A percentile compares a stretch with the other conserved stretches of the same genome.
Evolutionary conservation across 2,888 invertebrate species (phyloP).

Genomic region (Pseudococcus jackbeardsleyi): DNA sequence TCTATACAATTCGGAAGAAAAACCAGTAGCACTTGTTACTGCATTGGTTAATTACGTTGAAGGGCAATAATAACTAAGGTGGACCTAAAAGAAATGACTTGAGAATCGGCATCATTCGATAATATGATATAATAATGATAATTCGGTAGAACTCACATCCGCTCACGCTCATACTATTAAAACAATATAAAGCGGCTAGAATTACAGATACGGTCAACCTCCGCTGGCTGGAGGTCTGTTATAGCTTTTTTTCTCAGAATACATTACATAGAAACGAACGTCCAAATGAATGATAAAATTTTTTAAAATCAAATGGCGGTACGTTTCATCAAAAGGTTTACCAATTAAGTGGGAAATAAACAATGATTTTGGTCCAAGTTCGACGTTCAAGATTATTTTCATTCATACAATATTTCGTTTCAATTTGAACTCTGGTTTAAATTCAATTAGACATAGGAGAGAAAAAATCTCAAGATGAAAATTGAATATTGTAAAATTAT

Average conservation of each 20-base stretch:
- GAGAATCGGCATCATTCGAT: constrained; percentile 64
- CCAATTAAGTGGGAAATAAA: constrained; percentile 24
- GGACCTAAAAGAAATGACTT: constrained; percentile 62
- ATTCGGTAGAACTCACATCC: constrained; percentile 63
- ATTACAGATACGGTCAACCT: constrained; percentile 52
- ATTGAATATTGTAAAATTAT: neutral
- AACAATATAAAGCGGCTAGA: constrained; percentile 52
- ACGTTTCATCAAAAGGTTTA: constrained; percentile 18
- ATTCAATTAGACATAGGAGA: neutral
- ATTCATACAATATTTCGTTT: no score
- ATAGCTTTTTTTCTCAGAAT: constrained; percentile 37
- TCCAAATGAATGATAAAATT: constrained; percentile 14
- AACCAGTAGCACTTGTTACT: constrained; percentile 65
- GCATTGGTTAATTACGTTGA: constrained; percentile 61
- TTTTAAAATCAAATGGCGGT: constrained; percentile 36
- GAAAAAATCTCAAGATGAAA: neutral
- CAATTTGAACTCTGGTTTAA: neutral
- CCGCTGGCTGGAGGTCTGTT: constrained; percentile 27
- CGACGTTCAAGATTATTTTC: no score
- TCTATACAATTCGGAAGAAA: constrained; percentile 45
- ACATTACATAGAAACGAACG: neutral
- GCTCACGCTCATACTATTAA: constrained; percentile 62
- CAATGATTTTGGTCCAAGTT: neutral
- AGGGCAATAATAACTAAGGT: constrained; percentile 63
- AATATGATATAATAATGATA: constrained; percentile 62